phyloP scores from a whole-genome alignment of 2,888 invertebrate species.

The Andrena trimmerana region DNA sequence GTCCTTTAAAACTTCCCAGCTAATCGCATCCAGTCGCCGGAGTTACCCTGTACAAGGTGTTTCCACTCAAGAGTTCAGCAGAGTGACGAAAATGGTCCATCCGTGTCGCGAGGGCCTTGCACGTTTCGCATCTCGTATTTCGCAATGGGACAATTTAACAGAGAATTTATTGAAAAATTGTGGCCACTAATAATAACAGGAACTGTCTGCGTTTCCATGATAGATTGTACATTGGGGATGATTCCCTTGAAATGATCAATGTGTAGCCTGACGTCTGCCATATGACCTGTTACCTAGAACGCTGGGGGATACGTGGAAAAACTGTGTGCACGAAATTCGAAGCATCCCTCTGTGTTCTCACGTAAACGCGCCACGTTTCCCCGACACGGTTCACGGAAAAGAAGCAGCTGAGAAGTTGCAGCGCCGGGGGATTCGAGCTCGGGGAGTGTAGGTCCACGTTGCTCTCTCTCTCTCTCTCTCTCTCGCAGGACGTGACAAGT shows the following conservation, averaged over 20 bases:
- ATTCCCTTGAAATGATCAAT: not conserved
- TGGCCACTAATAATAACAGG: too few species aligned
- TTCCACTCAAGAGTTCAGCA: too few species aligned
- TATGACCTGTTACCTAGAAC: not conserved
- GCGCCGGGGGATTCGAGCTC: slow-evolving; percentile 34
- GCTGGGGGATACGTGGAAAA: not conserved
- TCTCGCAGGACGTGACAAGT: slow-evolving; percentile 48
- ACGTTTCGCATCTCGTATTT: too few species aligned
- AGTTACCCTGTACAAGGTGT: too few species aligned
- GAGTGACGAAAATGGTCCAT: too few species aligned
- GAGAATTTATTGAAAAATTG: too few species aligned
- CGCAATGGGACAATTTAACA: too few species aligned
- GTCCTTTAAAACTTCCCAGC: too few species aligned
- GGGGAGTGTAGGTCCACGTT: slow-evolving; percentile 27
- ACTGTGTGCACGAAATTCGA: slow-evolving; percentile 1
- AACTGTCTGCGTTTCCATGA: not conserved
- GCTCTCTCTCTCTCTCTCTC: slow-evolving; percentile 1
- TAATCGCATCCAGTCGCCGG: too few species aligned
- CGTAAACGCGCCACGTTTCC: slow-evolving; percentile 1
- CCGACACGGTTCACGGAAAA: slow-evolving; percentile 28
- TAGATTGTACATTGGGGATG: not conserved
- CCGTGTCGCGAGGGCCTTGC: too few species aligned
- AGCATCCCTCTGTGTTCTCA: not conserved
- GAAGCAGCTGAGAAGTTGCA: slow-evolving; percentile 16
- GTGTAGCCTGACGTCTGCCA: not conserved